Conservation (phyloP, 2,113 vertebrate species). For the Monopterus albus region DNA sequence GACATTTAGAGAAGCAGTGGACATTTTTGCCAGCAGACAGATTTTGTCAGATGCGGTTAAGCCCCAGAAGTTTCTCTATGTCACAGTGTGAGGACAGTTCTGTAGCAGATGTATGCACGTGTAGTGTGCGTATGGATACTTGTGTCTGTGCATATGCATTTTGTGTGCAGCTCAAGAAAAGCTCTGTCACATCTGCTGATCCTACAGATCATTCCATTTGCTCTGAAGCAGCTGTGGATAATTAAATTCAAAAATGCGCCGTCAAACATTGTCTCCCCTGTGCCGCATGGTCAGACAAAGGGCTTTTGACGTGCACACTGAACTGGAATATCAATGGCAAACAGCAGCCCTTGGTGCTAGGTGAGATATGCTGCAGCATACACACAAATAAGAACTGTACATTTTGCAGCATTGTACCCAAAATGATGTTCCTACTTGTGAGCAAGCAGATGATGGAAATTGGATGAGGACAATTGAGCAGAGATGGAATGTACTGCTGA, state of each 20-base stretch:
- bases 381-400: conserved; percentile 33
- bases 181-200: conserved; percentile 59
- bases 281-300: conserved; percentile 62
- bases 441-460: neutral
- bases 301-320: conserved; percentile 65
- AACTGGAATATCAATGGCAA: conserved; percentile 77
- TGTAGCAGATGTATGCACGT: neutral
- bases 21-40: neutral
- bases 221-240: conserved; percentile 73
- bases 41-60: conserved; percentile 8
- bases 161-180: conserved; percentile 26
- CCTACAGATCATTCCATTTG: conserved; percentile 64
- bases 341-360: conserved; percentile 25
- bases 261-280: conserved; percentile 71
- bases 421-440: conserved; percentile 16
- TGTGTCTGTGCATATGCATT: neutral
- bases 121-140: neutral
- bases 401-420: conserved; percentile 22
- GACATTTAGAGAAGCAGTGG: conserved; percentile 46
- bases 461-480: conserved; percentile 17
- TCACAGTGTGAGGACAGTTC: neutral
- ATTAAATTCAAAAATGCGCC: conserved; percentile 74
- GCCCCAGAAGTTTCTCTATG: neutral
- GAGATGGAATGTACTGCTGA: neutral
- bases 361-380: conserved; percentile 24